phyloP scores from a whole-genome alignment of 2,113 vertebrate species.

The Crotophaga sulcirostris region DNA sequence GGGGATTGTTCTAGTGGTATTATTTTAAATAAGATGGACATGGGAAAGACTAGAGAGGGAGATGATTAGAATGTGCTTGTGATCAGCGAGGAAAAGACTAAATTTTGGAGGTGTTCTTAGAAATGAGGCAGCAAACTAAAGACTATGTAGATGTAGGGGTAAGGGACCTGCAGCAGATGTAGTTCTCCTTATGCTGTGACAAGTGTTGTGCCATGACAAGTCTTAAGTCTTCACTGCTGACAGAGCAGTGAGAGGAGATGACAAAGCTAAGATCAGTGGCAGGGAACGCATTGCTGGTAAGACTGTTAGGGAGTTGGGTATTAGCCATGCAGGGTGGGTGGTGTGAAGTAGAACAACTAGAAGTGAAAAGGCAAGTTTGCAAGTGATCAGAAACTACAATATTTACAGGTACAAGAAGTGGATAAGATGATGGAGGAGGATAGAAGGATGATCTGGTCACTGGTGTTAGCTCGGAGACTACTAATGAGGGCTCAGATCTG shows the following conservation, averaged over 20 bases:
- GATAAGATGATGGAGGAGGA: background rate
- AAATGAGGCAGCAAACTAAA: background rate
- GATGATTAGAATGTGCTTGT: background rate
- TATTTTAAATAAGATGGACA: background rate
- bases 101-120: background rate
- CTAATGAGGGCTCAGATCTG: background rate
- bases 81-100: background rate
- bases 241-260: background rate
- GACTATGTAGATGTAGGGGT: background rate
- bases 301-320: background rate
- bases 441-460: background rate
- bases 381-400: background rate
- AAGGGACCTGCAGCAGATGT: background rate
- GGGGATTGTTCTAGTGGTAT: background rate
- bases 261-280: background rate
- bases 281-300: background rate
- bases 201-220: background rate
- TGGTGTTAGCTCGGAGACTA: background rate
- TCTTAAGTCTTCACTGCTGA: background rate
- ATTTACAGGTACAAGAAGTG: background rate
- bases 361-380: background rate
- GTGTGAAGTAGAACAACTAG: background rate
- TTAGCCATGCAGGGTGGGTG: background rate
- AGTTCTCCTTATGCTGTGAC: background rate
- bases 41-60: background rate